A percentile compares a stretch with the other conserved stretches of the same genome.
Conservation (phyloP, 1,140 invertebrate species). For the Antheraea mylitta region DNA sequence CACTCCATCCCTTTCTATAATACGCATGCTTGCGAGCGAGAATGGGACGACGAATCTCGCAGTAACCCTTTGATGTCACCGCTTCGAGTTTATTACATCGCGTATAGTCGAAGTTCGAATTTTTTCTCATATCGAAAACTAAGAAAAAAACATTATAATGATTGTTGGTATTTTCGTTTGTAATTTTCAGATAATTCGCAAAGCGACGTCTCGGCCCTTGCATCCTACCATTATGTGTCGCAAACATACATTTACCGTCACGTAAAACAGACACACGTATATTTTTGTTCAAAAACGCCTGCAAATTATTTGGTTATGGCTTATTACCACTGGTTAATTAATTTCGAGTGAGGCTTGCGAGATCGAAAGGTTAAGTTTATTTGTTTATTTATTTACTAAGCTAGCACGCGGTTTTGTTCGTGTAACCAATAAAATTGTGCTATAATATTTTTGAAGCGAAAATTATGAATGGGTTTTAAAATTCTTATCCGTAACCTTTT, state of each 20-base stretch:
- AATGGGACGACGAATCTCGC: not conserved
- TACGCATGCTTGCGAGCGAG: not conserved
- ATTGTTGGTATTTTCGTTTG: not conserved
- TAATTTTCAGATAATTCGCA: not conserved
- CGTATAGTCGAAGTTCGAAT: not conserved
- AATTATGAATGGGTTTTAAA: too few species aligned
- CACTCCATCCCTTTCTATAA: not conserved
- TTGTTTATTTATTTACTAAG: not conserved
- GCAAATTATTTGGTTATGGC: not conserved
- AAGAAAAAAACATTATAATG: not conserved
- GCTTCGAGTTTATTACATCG: not conserved
- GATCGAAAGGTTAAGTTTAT: conserved; percentile 1
- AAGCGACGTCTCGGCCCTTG: not conserved
- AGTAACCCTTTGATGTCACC: not conserved
- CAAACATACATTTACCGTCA: not conserved
- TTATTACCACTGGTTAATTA: not conserved
- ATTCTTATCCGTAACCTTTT: too few species aligned
- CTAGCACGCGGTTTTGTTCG: too few species aligned
- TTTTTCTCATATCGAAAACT: not conserved
- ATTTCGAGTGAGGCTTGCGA: not conserved
- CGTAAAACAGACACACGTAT: not conserved
- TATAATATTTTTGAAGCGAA: too few species aligned
- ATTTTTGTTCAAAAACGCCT: not conserved
- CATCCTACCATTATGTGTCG: not conserved
- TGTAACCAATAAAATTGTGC: too few species aligned